phyloP scores from a whole-genome alignment of 2,113 vertebrate species.

The Hepsetus odoe region DNA sequence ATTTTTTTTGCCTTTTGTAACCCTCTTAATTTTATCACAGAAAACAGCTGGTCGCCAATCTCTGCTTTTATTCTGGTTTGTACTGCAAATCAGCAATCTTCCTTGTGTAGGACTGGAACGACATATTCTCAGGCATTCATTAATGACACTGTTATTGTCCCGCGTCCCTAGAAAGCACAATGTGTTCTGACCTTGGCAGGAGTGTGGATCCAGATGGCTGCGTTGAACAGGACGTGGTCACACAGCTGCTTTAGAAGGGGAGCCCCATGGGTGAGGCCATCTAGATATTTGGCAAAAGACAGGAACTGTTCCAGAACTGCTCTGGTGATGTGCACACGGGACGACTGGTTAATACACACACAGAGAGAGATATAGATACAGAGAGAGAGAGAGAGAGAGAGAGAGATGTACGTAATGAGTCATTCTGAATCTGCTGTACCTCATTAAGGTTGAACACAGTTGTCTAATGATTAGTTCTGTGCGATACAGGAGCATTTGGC shows the following conservation, averaged over 20 bases:
- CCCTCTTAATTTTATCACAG: no score
- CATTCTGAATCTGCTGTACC: background rate
- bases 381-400: slow-evolving; percentile 11
- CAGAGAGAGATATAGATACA: background rate
- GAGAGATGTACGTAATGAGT: background rate
- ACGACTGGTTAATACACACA: slow-evolving; percentile 78
- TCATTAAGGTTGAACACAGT: background rate
- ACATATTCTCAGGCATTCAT: no score
- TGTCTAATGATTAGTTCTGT: background rate
- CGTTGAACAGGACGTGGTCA: slow-evolving; percentile 97
- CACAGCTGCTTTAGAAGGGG: slow-evolving; percentile 97
- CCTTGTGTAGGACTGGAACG: no score
- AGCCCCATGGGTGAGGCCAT: slow-evolving; percentile 94
- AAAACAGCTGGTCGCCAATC: no score
- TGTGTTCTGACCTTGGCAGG: slow-evolving; percentile 90
- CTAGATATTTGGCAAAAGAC: slow-evolving; percentile 98
- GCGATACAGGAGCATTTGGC: slow-evolving; percentile 36
- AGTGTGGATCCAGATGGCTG: slow-evolving; percentile 99
- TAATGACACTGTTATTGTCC: no score
- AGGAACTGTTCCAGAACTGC: slow-evolving; percentile 97
- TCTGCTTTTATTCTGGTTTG: no score
- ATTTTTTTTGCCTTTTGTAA: no score
- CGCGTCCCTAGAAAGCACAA: background rate
- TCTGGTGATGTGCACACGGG: slow-evolving; percentile 94
- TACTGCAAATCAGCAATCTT: no score